Conservation (phyloP, 2,113 vertebrate genomes). For the Hippocampus comes region DNA sequence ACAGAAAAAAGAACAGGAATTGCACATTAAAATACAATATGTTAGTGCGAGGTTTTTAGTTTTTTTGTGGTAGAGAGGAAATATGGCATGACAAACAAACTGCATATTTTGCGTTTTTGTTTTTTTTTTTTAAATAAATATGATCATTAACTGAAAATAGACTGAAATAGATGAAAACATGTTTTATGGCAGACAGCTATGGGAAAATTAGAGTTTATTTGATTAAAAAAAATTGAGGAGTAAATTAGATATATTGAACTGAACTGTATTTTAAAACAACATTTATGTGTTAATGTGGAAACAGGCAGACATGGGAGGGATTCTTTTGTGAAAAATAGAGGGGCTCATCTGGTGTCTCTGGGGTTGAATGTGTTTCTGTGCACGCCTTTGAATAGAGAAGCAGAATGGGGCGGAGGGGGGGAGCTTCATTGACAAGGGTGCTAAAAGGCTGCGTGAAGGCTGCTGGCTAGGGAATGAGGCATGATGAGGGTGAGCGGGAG, state of each 20-base stretch:
- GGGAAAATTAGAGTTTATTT: too few species aligned
- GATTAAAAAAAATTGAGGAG: neutral
- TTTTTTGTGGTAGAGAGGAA: too few species aligned
- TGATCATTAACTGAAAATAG: too few species aligned
- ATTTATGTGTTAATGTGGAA: slow-evolving; percentile 7
- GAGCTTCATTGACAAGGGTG: slow-evolving; percentile 81
- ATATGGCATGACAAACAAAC: too few species aligned
- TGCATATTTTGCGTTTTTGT: too few species aligned
- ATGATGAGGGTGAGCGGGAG: slow-evolving; percentile 64
- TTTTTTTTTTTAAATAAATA: too few species aligned
- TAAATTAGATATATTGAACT: neutral
- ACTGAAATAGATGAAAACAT: neutral
- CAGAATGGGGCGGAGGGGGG: slow-evolving; percentile 52
- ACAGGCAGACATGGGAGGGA: slow-evolving; percentile 60
- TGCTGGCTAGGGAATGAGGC: slow-evolving; percentile 70
- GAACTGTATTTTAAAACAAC: neutral
- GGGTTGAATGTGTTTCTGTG: slow-evolving; percentile 62
- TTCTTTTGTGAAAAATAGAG: slow-evolving; percentile 79
- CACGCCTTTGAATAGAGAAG: slow-evolving; percentile 52
- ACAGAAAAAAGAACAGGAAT: too few species aligned
- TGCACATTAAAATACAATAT: too few species aligned
- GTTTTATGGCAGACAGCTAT: neutral
- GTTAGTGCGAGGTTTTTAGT: too few species aligned
- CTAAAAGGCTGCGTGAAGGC: slow-evolving; percentile 87
- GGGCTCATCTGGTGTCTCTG: slow-evolving; percentile 84